Conservation (phyloP, 2,888 invertebrate genomes). For the Sminthurinus aureus region DNA sequence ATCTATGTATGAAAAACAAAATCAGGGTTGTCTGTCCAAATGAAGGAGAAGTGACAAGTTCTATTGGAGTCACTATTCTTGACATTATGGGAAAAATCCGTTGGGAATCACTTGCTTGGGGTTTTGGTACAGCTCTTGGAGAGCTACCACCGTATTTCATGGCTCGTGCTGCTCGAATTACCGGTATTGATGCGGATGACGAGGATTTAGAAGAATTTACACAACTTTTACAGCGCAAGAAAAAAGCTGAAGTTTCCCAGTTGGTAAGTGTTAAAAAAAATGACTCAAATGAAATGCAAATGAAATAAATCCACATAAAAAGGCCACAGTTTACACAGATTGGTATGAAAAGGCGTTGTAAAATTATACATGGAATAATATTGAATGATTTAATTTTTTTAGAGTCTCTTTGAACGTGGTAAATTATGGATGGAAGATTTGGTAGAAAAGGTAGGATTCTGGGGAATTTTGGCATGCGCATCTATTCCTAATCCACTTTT, state of each 20-base stretch:
- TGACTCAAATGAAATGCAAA: not conserved
- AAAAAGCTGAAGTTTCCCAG: conserved; percentile 64
- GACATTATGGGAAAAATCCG: conserved; percentile 72
- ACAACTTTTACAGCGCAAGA: conserved; percentile 69
- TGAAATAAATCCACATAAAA: conserved; percentile 5
- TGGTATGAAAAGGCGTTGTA: not conserved
- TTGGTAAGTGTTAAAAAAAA: conserved; percentile 60
- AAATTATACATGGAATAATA: not conserved
- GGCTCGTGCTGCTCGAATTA: conserved; percentile 89
- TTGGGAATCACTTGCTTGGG: conserved; percentile 98
- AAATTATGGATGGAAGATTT: conserved; percentile 87
- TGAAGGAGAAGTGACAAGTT: conserved; percentile 62
- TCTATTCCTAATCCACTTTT: conserved; percentile 99
- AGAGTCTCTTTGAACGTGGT: conserved; percentile 75
- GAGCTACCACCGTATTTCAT: conserved; percentile 99
- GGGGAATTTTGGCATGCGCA: conserved; percentile 95
- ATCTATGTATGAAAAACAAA: not conserved
- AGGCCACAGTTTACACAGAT: conserved; percentile 22
- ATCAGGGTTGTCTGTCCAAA: conserved; percentile 90
- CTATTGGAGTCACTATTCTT: conserved; percentile 76
- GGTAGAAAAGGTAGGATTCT: conserved; percentile 93
- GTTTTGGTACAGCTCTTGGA: conserved; percentile 96
- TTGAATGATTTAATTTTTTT: conserved; percentile 53
- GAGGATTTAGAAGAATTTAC: conserved; percentile 80
- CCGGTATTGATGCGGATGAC: conserved; percentile 70